Base-by-base conservation (phyloP, 2,113 vertebrate species). In the Oxyura jamaicensis region DNA sequence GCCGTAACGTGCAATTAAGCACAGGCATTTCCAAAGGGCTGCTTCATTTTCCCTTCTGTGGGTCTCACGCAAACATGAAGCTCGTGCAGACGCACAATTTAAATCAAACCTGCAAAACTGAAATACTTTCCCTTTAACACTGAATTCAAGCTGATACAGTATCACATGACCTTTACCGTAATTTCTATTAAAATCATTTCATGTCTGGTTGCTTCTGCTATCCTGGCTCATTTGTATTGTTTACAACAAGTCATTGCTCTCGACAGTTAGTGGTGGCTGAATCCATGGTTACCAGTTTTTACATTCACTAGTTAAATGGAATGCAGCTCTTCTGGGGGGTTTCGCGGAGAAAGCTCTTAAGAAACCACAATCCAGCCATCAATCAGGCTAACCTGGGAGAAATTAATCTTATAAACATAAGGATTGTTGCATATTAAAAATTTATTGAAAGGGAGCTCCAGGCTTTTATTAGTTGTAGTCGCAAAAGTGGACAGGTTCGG, bases 101-200 rank as follows among this genome's bases (percentile, higher is more conserved):
- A 95, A 96, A 96, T 78, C 88, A 82, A 96, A 94, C 52, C 74
- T 86, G 72, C 79, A 91, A 92, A 97, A 97, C 94, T 74, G 8
- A 95, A 91, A 96, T 94, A 94, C 97, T 98, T 98, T 96, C 96
- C 98, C 98, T 98, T 98, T 98, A 98, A 98, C 97, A 82, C 81
- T 82, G 97, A 97, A 97, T 96, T 96, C 95, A 97, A 96, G 96
- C 97, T 29, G 94, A 96, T 94, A 96, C 84, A 92, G 78, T 80
- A 97, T 98, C 98, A 98, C 97, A 96, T 98, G 98, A 98, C 98
- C 98, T 98, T 98, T 98, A 98, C 97, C 96, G 88, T 98, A 98
- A 98, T 98, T 98, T 98, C 98, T 97, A 98, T 98, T 98, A 98
- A 98, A 98, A 98, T 98, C 97, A 97, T 98, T 98, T 98, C 98